phyloP scores from a whole-genome alignment of 2,888 invertebrate species.

The Eupeodes latifasciatus region DNA sequence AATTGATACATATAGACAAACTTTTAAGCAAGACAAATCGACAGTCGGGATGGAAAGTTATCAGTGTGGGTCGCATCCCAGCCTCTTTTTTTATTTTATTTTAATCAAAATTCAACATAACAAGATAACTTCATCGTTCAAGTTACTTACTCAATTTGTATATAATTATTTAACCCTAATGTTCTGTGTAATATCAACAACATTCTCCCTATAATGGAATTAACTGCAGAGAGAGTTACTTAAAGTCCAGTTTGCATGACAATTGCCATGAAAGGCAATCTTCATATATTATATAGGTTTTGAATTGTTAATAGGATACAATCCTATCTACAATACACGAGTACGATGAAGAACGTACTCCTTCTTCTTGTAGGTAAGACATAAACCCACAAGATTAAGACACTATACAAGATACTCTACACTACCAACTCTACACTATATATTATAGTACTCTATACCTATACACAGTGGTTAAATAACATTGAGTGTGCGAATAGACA shows the following conservation, averaged over 20 bases:
- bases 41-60: too few species aligned
- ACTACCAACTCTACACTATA: background rate
- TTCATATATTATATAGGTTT: slow-evolving; percentile 31
- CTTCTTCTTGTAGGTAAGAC: slow-evolving; percentile 53
- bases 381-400: slow-evolving; percentile 72
- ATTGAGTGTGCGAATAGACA: slow-evolving; percentile 67
- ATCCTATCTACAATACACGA: background rate
- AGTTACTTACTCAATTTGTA: background rate
- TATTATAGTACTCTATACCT: background rate
- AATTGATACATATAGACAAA: too few species aligned
- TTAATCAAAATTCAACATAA: background rate
- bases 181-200: background rate
- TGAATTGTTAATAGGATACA: slow-evolving; percentile 70
- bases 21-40: too few species aligned
- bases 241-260: slow-evolving; percentile 72
- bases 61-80: too few species aligned
- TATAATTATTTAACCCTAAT: background rate
- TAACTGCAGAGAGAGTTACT: slow-evolving; percentile 42
- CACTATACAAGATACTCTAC: slow-evolving; percentile 34
- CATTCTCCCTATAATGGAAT: background rate
- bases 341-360: too few species aligned
- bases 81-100: too few species aligned
- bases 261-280: slow-evolving; percentile 68
- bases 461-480: slow-evolving; percentile 31
- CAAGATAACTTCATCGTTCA: background rate